These are phyloP conservation scores for Terebella lapidaria DNA, from an alignment of 2,888 invertebrate genomes.

Conservation along the genomic window DNA sequence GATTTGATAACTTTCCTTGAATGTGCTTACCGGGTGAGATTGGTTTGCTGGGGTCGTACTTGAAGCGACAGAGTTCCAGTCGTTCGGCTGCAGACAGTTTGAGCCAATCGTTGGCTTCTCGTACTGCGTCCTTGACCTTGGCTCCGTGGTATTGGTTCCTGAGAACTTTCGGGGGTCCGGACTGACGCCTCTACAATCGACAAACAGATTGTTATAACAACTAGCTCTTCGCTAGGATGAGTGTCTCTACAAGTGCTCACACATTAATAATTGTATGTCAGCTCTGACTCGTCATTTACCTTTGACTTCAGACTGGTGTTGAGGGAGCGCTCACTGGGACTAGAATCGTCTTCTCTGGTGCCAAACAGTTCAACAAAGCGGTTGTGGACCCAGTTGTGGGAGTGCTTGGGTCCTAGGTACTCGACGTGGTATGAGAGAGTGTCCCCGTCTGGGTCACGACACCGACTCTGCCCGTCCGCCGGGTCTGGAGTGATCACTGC, in stretches of 20 bases:
- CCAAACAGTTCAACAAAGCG: constrained; percentile 29
- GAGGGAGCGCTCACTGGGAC: too few relatives aligned
- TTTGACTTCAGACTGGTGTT: too few relatives aligned
- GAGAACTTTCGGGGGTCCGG: too few relatives aligned
- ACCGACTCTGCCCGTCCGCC: constrained; percentile 22
- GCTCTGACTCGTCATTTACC: too few relatives aligned
- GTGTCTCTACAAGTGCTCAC: too few relatives aligned
- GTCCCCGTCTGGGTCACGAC: constrained; percentile 29
- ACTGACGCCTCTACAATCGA: too few relatives aligned
- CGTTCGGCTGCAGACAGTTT: background rate
- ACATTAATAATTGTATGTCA: too few relatives aligned
- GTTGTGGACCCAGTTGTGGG: constrained; percentile 38
- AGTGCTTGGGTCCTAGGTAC: constrained; percentile 36
- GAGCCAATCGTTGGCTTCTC: background rate
- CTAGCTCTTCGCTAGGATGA: too few relatives aligned
- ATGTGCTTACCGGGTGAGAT: background rate
- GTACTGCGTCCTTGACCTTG: background rate
- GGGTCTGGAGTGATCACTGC: constrained; percentile 38
- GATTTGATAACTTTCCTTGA: background rate
- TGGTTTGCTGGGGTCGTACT: background rate
- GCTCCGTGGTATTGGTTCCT: background rate
- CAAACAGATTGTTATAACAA: too few relatives aligned
- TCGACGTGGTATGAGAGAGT: constrained; percentile 41
- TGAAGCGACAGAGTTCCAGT: background rate
- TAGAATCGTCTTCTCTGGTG: background rate